Base-by-base conservation (phyloP, 2,113 vertebrate genomes). In the Lepus americanus region DNA sequence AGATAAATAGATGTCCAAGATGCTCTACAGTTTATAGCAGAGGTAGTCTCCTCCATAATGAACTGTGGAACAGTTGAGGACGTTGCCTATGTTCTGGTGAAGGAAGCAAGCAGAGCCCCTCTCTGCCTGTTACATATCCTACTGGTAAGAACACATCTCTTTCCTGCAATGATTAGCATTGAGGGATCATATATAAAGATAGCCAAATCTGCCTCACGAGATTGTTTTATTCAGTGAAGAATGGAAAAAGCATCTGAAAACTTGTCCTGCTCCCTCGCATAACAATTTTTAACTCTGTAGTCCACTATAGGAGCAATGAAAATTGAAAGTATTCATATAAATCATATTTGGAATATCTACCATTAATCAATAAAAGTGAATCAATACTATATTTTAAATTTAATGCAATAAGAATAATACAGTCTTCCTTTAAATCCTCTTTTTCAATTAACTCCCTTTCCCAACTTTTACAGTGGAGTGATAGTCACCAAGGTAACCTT, bases 371-470 rank as follows among this genome's bases (percentile, higher is more conserved):
- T 94, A 88, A 96, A 95, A 84, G 36, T 63, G 93, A 95, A 79
- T 95, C 82, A 83, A 73, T 95, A 92, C 5, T 51, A 31, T 81
- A 88, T 96, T 92, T 96, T 95, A 33, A 97, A 90, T 9, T 67
- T 66, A 92, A 80, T 94, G 78, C 33, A 79, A 17, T 86, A 63
- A 93, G 25, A 96, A 77, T 78, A 16, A 92, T 39, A 9, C n/a
- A 76, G 31, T 83, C 69, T 86, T 83, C 11, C 36, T 88, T 64
- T 53, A 89, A 72, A 73, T 91, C 6, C 7, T 89, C 86, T 92
- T 94, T 29, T 83, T 67, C 63, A 92, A 82, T 94, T 96, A 93
- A 84, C 53, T 9, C 31, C 6, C 1, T 59, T 59, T 63, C 9
- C 13, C 33, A 67, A 17, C 67, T 66, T 95, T 89, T 80, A 53